Evolutionary conservation across 2,888 invertebrate species (phyloP), one percentile per base, ranked within the genome.

Genomic region (Limnephilus lunatus): DNA sequence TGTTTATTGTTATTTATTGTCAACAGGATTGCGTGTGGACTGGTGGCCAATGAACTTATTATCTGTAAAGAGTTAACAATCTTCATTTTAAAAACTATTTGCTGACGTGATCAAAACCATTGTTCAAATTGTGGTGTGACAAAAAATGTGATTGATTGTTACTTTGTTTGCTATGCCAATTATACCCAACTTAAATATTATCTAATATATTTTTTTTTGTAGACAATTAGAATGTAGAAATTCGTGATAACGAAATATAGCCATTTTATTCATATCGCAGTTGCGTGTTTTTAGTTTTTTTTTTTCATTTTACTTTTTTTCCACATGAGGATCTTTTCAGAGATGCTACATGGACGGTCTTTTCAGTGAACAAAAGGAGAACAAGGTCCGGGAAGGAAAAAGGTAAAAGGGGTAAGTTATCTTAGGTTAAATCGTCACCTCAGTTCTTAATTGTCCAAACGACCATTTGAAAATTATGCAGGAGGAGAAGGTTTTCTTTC

Each of bases 1-100:
- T 68, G 68, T 68, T 68, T 68, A 53, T 68, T 68, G n/a, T 68
- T 68, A 68, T 68, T 68, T 68, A 68, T 68, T 68, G 68, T 68
- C 68, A 68, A 25, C 25, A 68, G 25, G n/a, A 25, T 68, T 68
- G 68, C 68, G 68, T 68, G 68, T 68, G 68, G 25, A 25, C n/a
- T 68, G 2, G 68, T 68, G 68, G 68, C 68, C 25, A 68, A 68
- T 68, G 68, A 68, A 68, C 68, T 68, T 68, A 25, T 68, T 68
- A 25, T 68, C 19, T 19, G 68, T 25, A 25, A n/a, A n/a, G n/a
- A 68, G 68, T 68, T 68, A 68, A 68, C 25, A 7, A 68, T 19
- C 68, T 68, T 68, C 25, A 68, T 25, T 68, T 68, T 68, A 25
- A 68, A 25, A 25, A 5, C 1, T 25, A n/a, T 68, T n/a, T 68